These are phyloP conservation scores for Megathymus violae DNA, from an alignment of 1,140 invertebrate species.

Conservation along the genomic window DNA sequence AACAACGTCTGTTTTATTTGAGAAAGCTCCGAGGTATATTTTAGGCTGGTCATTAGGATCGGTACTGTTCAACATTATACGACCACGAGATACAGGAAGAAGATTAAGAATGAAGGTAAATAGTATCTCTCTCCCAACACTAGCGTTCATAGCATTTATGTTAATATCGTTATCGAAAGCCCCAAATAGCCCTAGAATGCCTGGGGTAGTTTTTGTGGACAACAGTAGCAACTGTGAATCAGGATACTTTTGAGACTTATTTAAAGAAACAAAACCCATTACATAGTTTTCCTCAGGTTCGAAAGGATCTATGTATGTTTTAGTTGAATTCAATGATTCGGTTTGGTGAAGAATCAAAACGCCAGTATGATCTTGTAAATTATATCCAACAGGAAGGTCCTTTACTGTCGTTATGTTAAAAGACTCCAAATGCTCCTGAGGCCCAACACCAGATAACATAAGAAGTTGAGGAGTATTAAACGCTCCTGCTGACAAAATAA, in stretches of 20 bases:
- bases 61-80: slow-evolving; percentile 72
- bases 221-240: not conserved
- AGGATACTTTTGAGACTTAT: not conserved
- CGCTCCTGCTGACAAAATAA: slow-evolving; percentile 87
- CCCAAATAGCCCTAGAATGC: not conserved
- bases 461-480: slow-evolving; percentile 86
- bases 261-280: not conserved
- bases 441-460: slow-evolving; percentile 84
- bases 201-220: not conserved
- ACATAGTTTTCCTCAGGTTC: slow-evolving; percentile 32
- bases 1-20: slow-evolving; percentile 70
- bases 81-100: slow-evolving; percentile 84
- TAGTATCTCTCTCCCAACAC: slow-evolving; percentile 32
- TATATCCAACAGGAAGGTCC: slow-evolving; percentile 88
- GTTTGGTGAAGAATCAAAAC: slow-evolving; percentile 34
- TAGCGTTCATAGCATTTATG: not conserved
- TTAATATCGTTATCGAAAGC: not conserved
- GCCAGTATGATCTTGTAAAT: slow-evolving; percentile 78
- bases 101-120: slow-evolving; percentile 14
- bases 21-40: slow-evolving; percentile 84
- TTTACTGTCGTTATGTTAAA: slow-evolving; percentile 84
- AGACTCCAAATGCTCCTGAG: slow-evolving; percentile 28
- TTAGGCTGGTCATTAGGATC: slow-evolving; percentile 84
- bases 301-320: slow-evolving; percentile 19
- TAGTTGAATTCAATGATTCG: slow-evolving; percentile 19